These are phyloP conservation scores for Ostrea denselamellosa DNA, from an alignment of 1,140 invertebrate species.

Conservation along the genomic window DNA sequence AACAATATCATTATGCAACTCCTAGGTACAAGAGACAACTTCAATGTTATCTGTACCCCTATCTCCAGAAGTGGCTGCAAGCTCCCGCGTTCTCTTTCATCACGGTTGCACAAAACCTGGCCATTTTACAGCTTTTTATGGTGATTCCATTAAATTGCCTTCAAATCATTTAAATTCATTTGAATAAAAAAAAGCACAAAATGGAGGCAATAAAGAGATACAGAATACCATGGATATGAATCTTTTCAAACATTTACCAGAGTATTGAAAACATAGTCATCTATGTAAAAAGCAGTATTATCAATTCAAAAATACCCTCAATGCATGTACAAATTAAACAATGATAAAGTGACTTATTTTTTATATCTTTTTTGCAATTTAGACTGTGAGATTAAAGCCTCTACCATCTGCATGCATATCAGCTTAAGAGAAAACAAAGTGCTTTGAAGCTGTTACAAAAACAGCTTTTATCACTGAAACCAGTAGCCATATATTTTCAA, in stretches of 20 bases:
- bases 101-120: not conserved
- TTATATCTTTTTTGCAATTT: not conserved
- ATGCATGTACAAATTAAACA: constrained; percentile 22
- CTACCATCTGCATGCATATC: constrained; percentile 11
- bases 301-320: not conserved
- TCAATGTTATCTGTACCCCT: constrained; percentile 7
- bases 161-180: constrained; percentile 6
- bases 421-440: constrained; percentile 11
- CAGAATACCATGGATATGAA: constrained; percentile 1
- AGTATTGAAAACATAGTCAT: not conserved
- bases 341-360: constrained; percentile 30
- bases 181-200: constrained; percentile 2
- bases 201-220: not conserved
- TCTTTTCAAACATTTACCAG: not conserved
- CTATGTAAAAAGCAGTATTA: not conserved
- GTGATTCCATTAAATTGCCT: constrained; percentile 17
- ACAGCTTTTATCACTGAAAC: constrained; percentile 23
- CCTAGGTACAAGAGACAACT: constrained; percentile 1
- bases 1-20: constrained; percentile 31
- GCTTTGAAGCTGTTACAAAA: constrained; percentile 32
- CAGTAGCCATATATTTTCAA: constrained; percentile 29
- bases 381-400: not conserved
- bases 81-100: not conserved
- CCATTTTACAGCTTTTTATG: constrained; percentile 14
- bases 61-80: constrained; percentile 10